Percentiles rank a stretch among this genome's conserved stretches.
phyloP scores from a whole-genome alignment of 2,888 invertebrate genomes.

The Machimus rusticus region DNA sequence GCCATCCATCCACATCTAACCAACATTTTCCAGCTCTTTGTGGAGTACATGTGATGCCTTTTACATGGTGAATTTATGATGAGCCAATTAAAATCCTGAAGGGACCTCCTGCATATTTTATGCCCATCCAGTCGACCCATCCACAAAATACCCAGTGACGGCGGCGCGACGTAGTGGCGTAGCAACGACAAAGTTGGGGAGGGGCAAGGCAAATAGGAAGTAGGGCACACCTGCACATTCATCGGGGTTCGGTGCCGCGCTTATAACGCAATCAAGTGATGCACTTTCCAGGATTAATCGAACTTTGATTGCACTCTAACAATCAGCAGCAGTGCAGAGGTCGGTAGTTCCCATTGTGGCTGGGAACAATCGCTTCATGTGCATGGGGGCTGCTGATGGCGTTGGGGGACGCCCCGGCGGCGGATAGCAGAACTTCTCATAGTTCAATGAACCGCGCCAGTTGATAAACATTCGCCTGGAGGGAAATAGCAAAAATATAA shows the following conservation, averaged over 20 bases:
- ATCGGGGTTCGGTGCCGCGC: not conserved
- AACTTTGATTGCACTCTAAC: constrained; percentile 33
- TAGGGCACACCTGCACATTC: constrained; percentile 26
- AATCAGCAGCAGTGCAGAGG: constrained; percentile 22
- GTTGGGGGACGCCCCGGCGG: not conserved
- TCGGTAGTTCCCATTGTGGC: not conserved
- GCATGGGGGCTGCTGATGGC: not conserved
- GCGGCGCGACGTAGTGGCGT: not conserved
- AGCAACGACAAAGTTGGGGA: not conserved
- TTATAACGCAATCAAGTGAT: constrained; percentile 33
- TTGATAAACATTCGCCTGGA: not conserved
- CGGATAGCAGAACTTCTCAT: not conserved
- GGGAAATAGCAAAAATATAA: not conserved
- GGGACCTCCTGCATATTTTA: constrained; percentile 25
- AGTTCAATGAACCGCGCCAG: constrained; percentile 19
- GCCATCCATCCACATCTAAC: constrained; percentile 20
- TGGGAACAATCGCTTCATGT: not conserved
- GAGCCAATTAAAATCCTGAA: constrained; percentile 58
- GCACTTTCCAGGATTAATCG: constrained; percentile 35
- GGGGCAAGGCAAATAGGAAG: not conserved
- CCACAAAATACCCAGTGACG: not conserved
- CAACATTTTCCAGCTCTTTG: constrained; percentile 15
- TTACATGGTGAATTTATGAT: constrained; percentile 56
- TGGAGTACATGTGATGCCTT: constrained; percentile 26
- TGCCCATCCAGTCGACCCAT: not conserved